A percentile compares a stretch with the other conserved stretches of the same genome.
Conservation (phyloP, 1,140 invertebrate genomes). For the Drosophila sp. region DNA sequence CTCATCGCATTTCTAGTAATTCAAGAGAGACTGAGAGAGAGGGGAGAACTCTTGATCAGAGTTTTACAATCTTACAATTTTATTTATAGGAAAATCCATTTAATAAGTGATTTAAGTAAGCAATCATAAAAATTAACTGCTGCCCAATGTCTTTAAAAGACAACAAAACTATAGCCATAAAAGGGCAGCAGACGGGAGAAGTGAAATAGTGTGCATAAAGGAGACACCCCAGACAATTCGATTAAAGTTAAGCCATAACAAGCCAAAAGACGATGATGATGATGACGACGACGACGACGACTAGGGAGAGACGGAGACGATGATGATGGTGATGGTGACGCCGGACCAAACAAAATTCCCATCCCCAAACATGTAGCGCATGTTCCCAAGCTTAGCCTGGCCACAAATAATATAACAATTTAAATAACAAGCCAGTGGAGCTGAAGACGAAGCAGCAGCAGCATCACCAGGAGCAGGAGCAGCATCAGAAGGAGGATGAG, state of each 20-base stretch:
- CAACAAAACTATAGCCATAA: slow-evolving; percentile 51
- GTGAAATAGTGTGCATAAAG: slow-evolving; percentile 11
- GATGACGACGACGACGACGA: slow-evolving; percentile 23
- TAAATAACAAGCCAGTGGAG: slow-evolving; percentile 72
- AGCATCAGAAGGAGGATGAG: too few species aligned
- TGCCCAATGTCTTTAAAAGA: slow-evolving; percentile 51
- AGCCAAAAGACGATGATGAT: slow-evolving; percentile 34
- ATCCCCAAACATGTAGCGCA: slow-evolving; percentile 9
- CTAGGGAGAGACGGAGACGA: slow-evolving; percentile 16
- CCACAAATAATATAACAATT: slow-evolving; percentile 82
- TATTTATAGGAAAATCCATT: slow-evolving; percentile 55
- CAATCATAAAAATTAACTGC: slow-evolving; percentile 67
- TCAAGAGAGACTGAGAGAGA: too few species aligned
- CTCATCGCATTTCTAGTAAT: too few species aligned
- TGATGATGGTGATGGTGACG: slow-evolving; percentile 11
- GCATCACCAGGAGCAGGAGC: background rate
- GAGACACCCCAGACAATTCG: slow-evolving; percentile 61
- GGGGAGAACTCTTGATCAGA: slow-evolving; percentile 8
- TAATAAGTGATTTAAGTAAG: slow-evolving; percentile 70
- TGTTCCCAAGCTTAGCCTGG: slow-evolving; percentile 67
- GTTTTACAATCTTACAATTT: slow-evolving; percentile 19
- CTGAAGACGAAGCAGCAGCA: slow-evolving; percentile 10
- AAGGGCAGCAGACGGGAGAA: slow-evolving; percentile 43
- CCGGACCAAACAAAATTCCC: slow-evolving; percentile 33
- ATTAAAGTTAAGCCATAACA: slow-evolving; percentile 76